Percentiles rank a stretch among this genome's conserved stretches.
Conservation (phyloP, 2,888 invertebrate species). For the Rugalucina vietnamica region DNA sequence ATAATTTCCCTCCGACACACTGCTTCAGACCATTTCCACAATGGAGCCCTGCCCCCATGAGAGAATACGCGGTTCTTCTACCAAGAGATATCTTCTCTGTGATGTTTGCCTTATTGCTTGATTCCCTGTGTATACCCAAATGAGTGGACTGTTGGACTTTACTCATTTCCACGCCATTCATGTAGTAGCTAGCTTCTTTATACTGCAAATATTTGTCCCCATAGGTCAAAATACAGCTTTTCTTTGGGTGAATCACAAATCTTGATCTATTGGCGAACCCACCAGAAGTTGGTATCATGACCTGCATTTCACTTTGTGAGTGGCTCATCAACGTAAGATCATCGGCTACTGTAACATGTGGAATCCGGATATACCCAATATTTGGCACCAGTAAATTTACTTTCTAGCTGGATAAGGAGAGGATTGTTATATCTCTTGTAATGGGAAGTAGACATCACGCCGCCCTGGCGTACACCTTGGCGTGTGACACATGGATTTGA, state of each 20-base stretch:
- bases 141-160: too few relatives aligned
- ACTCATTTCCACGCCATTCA: too few relatives aligned
- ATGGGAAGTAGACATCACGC: constrained; percentile 1
- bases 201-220: too few relatives aligned
- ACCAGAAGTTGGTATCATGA: background rate
- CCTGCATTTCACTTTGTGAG: background rate
- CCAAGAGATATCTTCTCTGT: too few relatives aligned
- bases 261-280: background rate
- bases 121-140: too few relatives aligned
- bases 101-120: too few relatives aligned
- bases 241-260: background rate
- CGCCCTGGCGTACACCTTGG: background rate
- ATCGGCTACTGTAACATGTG: background rate
- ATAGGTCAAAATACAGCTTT: background rate
- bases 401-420: background rate
- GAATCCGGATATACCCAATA: background rate
- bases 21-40: too few relatives aligned
- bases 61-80: too few relatives aligned
- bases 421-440: constrained; percentile 6
- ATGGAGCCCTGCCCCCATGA: too few relatives aligned
- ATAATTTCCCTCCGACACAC: too few relatives aligned
- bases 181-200: too few relatives aligned
- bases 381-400: background rate
- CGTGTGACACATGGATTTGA: background rate
- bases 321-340: background rate